Percentiles rank a stretch among this genome's conserved stretches.
These are phyloP conservation scores for Phrynocephalus vlangalii DNA, from an alignment of 2,797 vertebrate species.

Conservation along the genomic window DNA sequence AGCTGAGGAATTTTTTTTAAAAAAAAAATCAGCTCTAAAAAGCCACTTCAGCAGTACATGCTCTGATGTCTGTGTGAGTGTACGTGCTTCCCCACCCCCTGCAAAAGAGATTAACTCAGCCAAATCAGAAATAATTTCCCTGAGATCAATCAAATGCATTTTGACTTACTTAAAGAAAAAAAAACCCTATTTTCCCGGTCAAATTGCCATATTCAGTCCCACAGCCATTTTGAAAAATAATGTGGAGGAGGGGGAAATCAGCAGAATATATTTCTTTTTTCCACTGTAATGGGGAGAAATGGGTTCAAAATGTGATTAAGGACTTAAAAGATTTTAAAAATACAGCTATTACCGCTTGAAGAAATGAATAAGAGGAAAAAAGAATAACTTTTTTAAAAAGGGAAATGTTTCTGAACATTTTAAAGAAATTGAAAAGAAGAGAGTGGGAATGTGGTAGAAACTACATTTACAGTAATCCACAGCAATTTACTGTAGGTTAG, in stretches of 20 bases:
- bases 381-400: slow-evolving; percentile 4
- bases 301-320: slow-evolving; percentile 39
- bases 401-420: not conserved
- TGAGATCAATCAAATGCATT: slow-evolving; percentile 50
- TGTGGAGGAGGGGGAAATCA: slow-evolving; percentile 26
- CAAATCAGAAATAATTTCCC: slow-evolving; percentile 10
- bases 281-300: slow-evolving; percentile 36
- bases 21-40: slow-evolving; percentile 21
- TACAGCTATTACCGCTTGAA: not conserved
- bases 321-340: slow-evolving; percentile 38
- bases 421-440: not conserved
- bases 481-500: no score
- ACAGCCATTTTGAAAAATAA: slow-evolving; percentile 49
- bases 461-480: no score
- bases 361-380: slow-evolving; percentile 30
- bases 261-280: not conserved
- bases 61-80: not conserved
- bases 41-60: not conserved
- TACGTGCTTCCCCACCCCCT: not conserved
- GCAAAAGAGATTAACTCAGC: not conserved
- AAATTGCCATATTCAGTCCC: slow-evolving; percentile 48
- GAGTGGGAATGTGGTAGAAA: no score
- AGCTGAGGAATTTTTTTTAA: not conserved
- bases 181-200: slow-evolving; percentile 43
- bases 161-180: slow-evolving; percentile 43